Evolutionary conservation across 2,797 vertebrate genomes (phyloP), one percentile per base, ranked within the genome.

Genomic region (Alcedo atthis): DNA sequence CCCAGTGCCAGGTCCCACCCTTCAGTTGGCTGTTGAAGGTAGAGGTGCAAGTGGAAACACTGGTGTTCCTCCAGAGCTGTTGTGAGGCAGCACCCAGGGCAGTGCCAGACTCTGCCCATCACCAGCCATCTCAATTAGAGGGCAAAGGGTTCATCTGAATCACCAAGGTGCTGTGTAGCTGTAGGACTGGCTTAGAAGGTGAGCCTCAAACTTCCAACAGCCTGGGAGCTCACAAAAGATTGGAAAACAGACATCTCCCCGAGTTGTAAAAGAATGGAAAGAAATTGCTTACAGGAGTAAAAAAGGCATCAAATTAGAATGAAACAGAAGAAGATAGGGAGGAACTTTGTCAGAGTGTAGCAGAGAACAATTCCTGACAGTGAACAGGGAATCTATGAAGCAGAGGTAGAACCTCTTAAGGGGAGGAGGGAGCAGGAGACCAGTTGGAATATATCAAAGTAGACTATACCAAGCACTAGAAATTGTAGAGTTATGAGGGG

Each of bases 201-300:
- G 83, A 73, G 85, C 73, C 88, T 88, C 74, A 81, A 92, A 73
- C 75, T 86, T 86, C 78, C 81, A 58, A 40, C 82, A 87, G 70
- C 85, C 58, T 81, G 83, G 66, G 62, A 75, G 76, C 57, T 89
- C 61, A 64, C 58, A 78, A 51, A 77, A 22, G 89, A 53, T 75
- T 64, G 91, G 64, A 18, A 75, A 89, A 75, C 1, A 95, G 77
- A 28, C 62, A 51, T 62, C 77, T 93, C 87, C 35, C 54, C 25
- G 87, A 89, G 85, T 51, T 37, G 82, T 6, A 78, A 74, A 63
- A 81, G 83, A 91, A 59, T 48, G 66, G 90, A 46, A 91, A 76
- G 80, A 81, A 85, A 90, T 84, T 73, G 92, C 78, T 90, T 86
- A 45, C 85, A 43, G 77, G 83, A 91, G 90, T 68, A 93, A 90